Evolutionary conservation across 2,888 invertebrate genomes (phyloP).

Genomic region (Sphecodes monilicornis): DNA sequence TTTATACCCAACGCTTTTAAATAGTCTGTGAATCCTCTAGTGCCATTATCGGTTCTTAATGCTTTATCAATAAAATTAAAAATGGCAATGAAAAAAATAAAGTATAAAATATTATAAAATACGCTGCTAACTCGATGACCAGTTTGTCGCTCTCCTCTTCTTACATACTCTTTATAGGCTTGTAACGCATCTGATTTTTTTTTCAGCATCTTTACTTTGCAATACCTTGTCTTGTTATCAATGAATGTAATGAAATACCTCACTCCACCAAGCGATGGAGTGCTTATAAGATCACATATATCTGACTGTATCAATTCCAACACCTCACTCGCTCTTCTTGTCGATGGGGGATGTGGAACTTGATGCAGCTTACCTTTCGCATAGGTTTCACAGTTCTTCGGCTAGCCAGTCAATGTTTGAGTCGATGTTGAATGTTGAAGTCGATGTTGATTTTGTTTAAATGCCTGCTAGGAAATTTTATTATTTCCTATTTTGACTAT

Average conservation of each 20-base stretch:
- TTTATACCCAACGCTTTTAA: slow-evolving; percentile 34
- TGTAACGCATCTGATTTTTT: neutral
- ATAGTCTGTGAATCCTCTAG: slow-evolving; percentile 43
- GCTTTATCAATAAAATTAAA: too few species aligned
- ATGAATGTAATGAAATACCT: slow-evolving; percentile 50
- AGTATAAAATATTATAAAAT: too few species aligned
- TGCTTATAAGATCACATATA: slow-evolving; percentile 9
- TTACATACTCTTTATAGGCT: neutral
- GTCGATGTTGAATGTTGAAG: too few species aligned
- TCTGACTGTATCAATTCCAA: neutral
- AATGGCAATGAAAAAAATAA: too few species aligned
- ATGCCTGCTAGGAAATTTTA: too few species aligned
- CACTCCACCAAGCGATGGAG: slow-evolving; percentile 35
- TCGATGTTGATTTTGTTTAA: too few species aligned
- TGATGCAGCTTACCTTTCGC: neutral
- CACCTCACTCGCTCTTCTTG: neutral
- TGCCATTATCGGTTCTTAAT: slow-evolving; percentile 40
- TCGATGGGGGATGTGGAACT: neutral
- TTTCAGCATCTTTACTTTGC: slow-evolving; percentile 8
- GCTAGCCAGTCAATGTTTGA: too few species aligned
- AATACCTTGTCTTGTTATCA: slow-evolving; percentile 47
- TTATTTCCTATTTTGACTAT: too few species aligned
- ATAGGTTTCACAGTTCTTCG: neutral
- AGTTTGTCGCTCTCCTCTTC: neutral
- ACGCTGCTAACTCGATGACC: neutral